Evolutionary conservation across 2,797 vertebrate genomes (phyloP), one percentile per base, ranked within the genome.

Genomic region (Paedocypris micromegethes): DNA sequence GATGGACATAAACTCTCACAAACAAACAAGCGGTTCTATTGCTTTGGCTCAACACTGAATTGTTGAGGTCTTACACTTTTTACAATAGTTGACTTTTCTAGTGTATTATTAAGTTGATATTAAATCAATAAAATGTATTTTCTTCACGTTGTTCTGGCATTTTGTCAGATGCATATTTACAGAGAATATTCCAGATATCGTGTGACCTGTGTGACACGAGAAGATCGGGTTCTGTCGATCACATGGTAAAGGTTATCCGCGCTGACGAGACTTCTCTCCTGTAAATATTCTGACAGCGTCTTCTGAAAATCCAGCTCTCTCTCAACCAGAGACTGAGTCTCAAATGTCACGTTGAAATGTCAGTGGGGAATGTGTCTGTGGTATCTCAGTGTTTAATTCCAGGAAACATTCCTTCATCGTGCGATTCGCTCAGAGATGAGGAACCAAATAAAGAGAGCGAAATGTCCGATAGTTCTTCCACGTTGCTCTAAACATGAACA

Each of bases 291-390:
- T 59, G 57, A 70, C 66, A 54, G 51, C 23, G 56, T 48, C 45
- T 70, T 58, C 60, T 51, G 37, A 70, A 64, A 62, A 9, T 38
- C 49, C 54, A 55, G 59, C n/a, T 54, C 9, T 67, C 40, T 3
- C 66, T 70, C 61, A 60, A 45, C 50, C n/a, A 71, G 70, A 59
- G 58, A 43, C 65, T 50, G 62, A 50, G 68, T 64, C 66, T 74
- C 48, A 80, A 80, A 80, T 80, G 79, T 77, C 75, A 78, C 57
- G 73, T 57, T 58, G 63, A 80, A 78, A 80, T 77, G 79, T 75
- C 79, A 79, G 59, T 61, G 58, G 49, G 61, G 71, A 72, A 59
- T 64, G 70, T 44, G 53, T 4, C 73, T 77, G 61, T 73, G 73
- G 56, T 77, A 68, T 74, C 69, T 72, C 66, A 70, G 65, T 63